Base-by-base conservation (phyloP, 1,140 invertebrate species). In the Drosophila hydei region DNA sequence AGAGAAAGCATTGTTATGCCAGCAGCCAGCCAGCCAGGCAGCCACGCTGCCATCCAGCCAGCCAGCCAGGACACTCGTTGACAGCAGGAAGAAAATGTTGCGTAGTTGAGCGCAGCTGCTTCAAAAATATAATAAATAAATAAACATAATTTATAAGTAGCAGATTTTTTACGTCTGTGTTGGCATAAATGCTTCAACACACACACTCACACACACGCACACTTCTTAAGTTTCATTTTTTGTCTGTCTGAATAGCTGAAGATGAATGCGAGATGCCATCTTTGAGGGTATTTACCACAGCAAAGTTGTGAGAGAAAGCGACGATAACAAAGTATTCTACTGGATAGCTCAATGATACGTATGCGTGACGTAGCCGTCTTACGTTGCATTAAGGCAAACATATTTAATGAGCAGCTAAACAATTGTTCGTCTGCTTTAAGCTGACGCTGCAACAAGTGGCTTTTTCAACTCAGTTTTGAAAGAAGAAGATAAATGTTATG, bases 91-190 rank as follows among this genome's bases (percentile, higher is more conserved):
- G 11, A 58, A 81, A 88, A 88, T 60, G 72, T 51, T 80, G 65
- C 75, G 75, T 76, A 88, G 78, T 81, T 83, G 83, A 79, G 69
- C 75, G 64, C 83, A 88, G 83, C 83, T 88, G 83, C 72, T 88
- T 83, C 75, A 79, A 79, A 77, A 88, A 88, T 85, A 85, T 85
- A 85, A 85, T 85, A 88, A 88, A 88, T 88, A 88, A 88, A 88
- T 88, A 88, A 88, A 88, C 84, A 88, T 88, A 88, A 88, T 88
- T 88, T 88, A 88, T 88, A 88, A 88, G 83, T 88, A 88, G 83
- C 83, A 87, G 71, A 88, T 87, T 87, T 87, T 81, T 78, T 85
- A 72, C 67, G 81, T 85, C 83, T 85, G 74, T 77, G 81, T 85
- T 85, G 75, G 74, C 77, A 88, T 65, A 85, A 85, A 85, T 73